phyloP scores from a whole-genome alignment of 2,888 invertebrate species.

The Calliopum simillimum region DNA sequence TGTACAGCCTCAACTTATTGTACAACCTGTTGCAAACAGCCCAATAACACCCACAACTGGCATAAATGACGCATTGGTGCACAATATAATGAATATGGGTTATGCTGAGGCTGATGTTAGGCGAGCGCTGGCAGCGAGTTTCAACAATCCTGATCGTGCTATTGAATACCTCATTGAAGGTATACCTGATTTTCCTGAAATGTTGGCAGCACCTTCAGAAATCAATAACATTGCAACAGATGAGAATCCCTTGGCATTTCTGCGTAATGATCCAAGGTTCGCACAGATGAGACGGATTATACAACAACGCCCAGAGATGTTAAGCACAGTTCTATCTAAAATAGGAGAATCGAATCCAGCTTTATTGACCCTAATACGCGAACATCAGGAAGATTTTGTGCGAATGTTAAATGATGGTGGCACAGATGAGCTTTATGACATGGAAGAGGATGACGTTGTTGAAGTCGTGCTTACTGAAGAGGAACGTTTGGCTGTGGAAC shows the following conservation, averaged over 20 bases:
- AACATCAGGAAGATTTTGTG: constrained; percentile 92
- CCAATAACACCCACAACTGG: constrained; percentile 39
- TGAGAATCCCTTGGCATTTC: constrained; percentile 68
- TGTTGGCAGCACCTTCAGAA: constrained; percentile 16
- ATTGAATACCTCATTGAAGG: constrained; percentile 96
- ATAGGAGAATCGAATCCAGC: constrained; percentile 95
- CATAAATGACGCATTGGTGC: constrained; percentile 51
- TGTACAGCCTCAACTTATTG: neutral
- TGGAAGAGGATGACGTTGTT: constrained; percentile 34
- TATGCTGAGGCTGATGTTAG: constrained; percentile 85
- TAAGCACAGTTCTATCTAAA: constrained; percentile 89
- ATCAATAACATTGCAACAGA: neutral
- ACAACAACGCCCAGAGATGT: constrained; percentile 89
- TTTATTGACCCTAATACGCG: constrained; percentile 87
- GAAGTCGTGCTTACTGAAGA: constrained; percentile 46
- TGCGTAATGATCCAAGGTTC: constrained; percentile 91
- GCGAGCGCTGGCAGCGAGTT: constrained; percentile 91
- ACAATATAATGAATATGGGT: constrained; percentile 77
- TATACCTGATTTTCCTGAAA: constrained; percentile 58
- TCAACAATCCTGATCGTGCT: constrained; percentile 96
- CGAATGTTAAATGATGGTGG: constrained; percentile 48
- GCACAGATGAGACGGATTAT: constrained; percentile 92
- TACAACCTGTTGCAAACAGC: constrained; percentile 16
- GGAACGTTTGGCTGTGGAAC: constrained; percentile 53
- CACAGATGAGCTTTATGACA: constrained; percentile 30